Evolutionary conservation across 2,113 vertebrate genomes (phyloP), one percentile per base, ranked within the genome.

Genomic region (Polypterus senegalus): DNA sequence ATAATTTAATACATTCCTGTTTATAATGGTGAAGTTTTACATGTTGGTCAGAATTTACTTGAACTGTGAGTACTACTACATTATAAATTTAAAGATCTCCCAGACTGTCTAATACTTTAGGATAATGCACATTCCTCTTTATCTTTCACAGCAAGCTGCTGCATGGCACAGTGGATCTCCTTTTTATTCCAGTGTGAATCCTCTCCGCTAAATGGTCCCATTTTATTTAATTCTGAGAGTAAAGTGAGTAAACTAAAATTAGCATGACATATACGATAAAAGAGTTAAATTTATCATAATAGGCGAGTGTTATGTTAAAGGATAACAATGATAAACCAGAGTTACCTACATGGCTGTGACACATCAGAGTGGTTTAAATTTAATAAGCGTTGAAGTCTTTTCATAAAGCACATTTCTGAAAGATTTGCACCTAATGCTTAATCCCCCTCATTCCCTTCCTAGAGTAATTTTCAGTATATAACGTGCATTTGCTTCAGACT

Each of bases 371-470:
- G 80, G 84, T 79, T 80, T 74, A 84, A 79, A 81, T 86, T 84
- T 84, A 89, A 88, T 90, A 88, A 88, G 86, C 79, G 84, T 88
- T 88, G 75, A 83, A 71, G 77, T 82, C 84, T 86, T 90, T 89
- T 90, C 84, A 87, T 87, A 85, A 87, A 79, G 77, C 81, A 75
- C 79, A 77, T 82, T 86, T 82, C 86, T 85, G 82, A 81, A 80
- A 83, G 54, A 76, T 70, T 78, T 77, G 75, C 78, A 83, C 79
- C 80, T 72, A 81, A 74, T 85, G 81, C 84, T 76, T 76, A 75
- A 76, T 79, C 74, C 74, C 70, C 73, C 65, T 44, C 56, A 48
- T 46, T 27, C 27, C 27, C 27, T 27, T 27, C 27, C 27, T 27
- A 27, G 27, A 27, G 27, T 27, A 27, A 27, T 27, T 27, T 63